phyloP scores from a whole-genome alignment of 2,113 vertebrate species.

The Holacanthus passer region DNA sequence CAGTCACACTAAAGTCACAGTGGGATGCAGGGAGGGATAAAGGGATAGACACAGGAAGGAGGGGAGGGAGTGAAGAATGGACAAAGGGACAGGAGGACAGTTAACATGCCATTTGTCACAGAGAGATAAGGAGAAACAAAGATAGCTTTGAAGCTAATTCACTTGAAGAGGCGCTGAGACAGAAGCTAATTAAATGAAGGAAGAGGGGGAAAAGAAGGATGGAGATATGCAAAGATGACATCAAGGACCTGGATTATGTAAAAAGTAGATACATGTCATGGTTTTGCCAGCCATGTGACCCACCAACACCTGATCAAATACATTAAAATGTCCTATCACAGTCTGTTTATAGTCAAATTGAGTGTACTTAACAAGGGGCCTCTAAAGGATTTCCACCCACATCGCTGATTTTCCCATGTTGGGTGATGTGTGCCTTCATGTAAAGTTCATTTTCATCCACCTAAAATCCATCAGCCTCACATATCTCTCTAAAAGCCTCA shows the following conservation, averaged over 20 bases:
- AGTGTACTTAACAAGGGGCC: not conserved
- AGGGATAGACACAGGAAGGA: constrained; percentile 15
- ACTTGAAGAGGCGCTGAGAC: not conserved
- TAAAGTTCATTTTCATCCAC: not conserved
- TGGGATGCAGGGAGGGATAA: constrained; percentile 30
- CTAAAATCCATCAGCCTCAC: not conserved
- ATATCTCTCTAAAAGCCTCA: not conserved
- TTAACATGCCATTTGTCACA: constrained; percentile 41
- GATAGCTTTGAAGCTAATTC: constrained; percentile 45
- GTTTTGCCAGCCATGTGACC: not conserved
- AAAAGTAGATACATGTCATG: not conserved
- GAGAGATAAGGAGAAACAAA: constrained; percentile 46
- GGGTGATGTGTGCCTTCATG: not conserved
- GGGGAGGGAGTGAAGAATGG: not conserved
- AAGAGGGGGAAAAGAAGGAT: not conserved
- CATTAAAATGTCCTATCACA: not conserved
- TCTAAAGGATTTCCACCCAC: not conserved
- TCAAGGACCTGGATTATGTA: not conserved
- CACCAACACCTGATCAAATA: not conserved
- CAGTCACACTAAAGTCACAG: constrained; percentile 53
- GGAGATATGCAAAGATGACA: not conserved
- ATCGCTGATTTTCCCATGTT: not conserved
- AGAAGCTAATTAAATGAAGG: constrained; percentile 36
- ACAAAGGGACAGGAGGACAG: constrained; percentile 28
- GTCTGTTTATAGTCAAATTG: rapidly evolving